These are phyloP conservation scores for Grammomys dolichurus DNA, from an alignment of 2,113 vertebrate species.

Conservation along the genomic window DNA sequence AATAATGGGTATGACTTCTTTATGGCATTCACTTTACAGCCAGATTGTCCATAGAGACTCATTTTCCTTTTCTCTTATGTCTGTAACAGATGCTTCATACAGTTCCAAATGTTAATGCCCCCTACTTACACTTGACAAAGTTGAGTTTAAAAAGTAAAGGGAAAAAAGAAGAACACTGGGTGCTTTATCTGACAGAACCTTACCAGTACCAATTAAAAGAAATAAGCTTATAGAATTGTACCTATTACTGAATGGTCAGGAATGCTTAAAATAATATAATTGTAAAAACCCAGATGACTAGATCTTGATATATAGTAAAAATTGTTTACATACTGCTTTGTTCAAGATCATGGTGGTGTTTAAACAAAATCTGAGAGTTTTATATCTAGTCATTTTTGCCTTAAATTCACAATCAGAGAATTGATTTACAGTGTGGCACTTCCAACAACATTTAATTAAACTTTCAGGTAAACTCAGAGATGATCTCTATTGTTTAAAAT, in stretches of 20 bases:
- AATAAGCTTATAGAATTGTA: background rate
- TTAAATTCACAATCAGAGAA: background rate
- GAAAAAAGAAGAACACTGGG: background rate
- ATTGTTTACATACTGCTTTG: background rate
- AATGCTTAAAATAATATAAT: background rate
- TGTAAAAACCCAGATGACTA: background rate
- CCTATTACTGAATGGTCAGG: background rate
- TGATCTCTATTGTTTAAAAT: background rate
- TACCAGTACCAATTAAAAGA: background rate
- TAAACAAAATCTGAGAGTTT: background rate
- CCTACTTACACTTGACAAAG: conserved; percentile 67
- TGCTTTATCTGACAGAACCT: background rate
- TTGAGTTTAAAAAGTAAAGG: background rate
- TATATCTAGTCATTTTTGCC: background rate
- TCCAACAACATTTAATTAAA: background rate
- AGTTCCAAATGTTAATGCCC: conserved; percentile 58
- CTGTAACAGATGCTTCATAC: conserved; percentile 59
- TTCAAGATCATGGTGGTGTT: background rate
- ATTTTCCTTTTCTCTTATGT: conserved; percentile 65
- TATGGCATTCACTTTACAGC: conserved; percentile 69
- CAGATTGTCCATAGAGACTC: background rate
- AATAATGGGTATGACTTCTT: conserved; percentile 68
- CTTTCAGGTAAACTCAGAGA: background rate
- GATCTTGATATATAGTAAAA: background rate
- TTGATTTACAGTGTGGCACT: background rate